These are phyloP conservation scores for Drosophila algonquin DNA, from an alignment of 2,888 invertebrate species.

Conservation along the genomic window DNA sequence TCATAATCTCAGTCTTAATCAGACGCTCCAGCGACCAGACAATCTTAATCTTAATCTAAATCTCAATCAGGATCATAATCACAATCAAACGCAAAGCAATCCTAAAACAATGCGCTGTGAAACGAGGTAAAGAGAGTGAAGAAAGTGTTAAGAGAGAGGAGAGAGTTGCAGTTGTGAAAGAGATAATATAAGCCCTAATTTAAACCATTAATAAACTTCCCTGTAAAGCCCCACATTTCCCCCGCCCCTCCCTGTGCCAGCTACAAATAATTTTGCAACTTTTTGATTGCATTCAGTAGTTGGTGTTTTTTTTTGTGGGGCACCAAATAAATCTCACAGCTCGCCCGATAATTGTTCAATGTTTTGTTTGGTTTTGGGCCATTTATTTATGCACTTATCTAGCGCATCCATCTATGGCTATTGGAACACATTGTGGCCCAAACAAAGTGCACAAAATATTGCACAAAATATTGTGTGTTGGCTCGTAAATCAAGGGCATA, in stretches of 20 bases:
- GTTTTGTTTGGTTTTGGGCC: constrained; percentile 4
- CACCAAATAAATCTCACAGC: constrained; percentile 34
- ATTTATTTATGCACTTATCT: constrained; percentile 44
- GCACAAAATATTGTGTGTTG: constrained; percentile 9
- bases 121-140: constrained; percentile 41
- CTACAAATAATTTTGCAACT: not conserved
- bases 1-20: constrained; percentile 34
- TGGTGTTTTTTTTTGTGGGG: constrained; percentile 2
- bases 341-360: constrained; percentile 33
- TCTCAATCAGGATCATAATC: constrained; percentile 54
- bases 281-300: constrained; percentile 19
- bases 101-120: constrained; percentile 70
- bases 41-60: not conserved
- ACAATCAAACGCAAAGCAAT: constrained; percentile 51
- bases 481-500: constrained; percentile 69
- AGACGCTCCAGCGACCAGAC: not conserved
- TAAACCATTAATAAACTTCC: not conserved
- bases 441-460: not conserved
- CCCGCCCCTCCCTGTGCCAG: not conserved
- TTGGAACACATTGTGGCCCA: constrained; percentile 11
- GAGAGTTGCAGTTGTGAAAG: too few species aligned
- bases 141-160: not conserved
- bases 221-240: too few species aligned
- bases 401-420: constrained; percentile 11
- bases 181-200: too few species aligned